Evolutionary conservation across 2,888 invertebrate genomes (phyloP), one percentile per base, ranked within the genome.

Genomic region (Sesamia inferens): DNA sequence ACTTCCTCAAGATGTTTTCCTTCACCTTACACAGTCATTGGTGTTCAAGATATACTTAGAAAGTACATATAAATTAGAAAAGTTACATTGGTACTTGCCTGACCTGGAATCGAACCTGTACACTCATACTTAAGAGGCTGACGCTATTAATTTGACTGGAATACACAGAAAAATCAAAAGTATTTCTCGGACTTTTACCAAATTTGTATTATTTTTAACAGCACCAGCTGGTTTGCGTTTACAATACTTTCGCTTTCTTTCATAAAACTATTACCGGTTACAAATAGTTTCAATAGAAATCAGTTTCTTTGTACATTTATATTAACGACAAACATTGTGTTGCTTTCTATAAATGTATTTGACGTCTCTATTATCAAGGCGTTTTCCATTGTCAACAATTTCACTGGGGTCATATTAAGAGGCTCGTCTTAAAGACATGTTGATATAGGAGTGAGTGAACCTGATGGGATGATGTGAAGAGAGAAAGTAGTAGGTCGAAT

Each of bases 401-500:
- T 81, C 81, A 74, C 68, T 63, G 11, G 22, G 78, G 66, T 76
- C 66, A 68, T 47, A 72, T 62, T 72, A 74, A 71, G 67, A 78
- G 67, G 58, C 66, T 66, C 64, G 61, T 78, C 75, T 81, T 39
- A 62, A 39, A 74, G 79, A 78, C 66, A 76, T 59, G 76, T 80
- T 80, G 73, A 76, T 69, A 78, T 67, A 76, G 63, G 61, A 75
- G 61, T 77, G 78, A 77, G 61, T 47, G 68, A 74, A 76, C 68
- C 54, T 76, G 61, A 61, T 68, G 31, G 16, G 47, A 16, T 59
- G 62, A 76, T 65, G 64, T 59, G 39, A 74, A 76, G 54, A 64
- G 83, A 83, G 85, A 85, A 85, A 85, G 76, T 85, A 72, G 48
- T 67, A 67, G 66, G 79, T 68, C 71, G 73, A 78, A 74, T 76